Base-by-base conservation (phyloP, 2,797 vertebrate genomes). In the Brachyalestes nurse region DNA sequence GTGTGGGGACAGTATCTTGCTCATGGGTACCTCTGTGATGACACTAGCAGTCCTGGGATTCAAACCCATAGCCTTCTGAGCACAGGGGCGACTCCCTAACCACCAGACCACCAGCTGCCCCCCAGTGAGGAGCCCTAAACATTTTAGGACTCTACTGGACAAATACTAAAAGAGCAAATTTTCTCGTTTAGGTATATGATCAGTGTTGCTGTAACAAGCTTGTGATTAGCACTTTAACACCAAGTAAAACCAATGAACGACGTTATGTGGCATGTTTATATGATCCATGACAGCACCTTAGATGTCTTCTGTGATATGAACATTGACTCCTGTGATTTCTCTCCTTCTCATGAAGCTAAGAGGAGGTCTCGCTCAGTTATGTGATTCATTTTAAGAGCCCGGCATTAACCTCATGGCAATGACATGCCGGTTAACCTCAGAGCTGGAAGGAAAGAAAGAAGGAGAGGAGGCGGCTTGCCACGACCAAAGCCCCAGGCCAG, bases 401-500 rank as follows among this genome's bases (percentile, higher is more conserved):
- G 69, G 65, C 60, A 75, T 81, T 42, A 78, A 40, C 57, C 70
- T 77, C 47, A 58, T 71, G 53, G 73, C 69, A 78, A 53, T 80
- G 67, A 83, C 23, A 81, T 80, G 42, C 79, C 47, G 81, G 42
- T 67, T 78, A 83, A 79, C 75, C 79, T 86, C 66, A 82, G 73
- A 64, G 80, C 25, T 78, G 61, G 72, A 77, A 80, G 71, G 14
- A 49, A n/a, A 79, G 62, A 78, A 14, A 34, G 58, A 38, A 77
- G 71, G 75, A 67, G 17, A 74, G 23, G 64, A 65, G 72, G 67
- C 19, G 12, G 17, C 53, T 75, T 70, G 61, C 66, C 78, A 84
- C 67, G 79, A 81, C 47, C 77, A 73, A 75, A 75, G 82, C 72
- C 7, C 42, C 66, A 62, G 64, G 47, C 60, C 82, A 83, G 72